phyloP scores from a whole-genome alignment of 2,888 invertebrate genomes.

The Polia nebulosa region DNA sequence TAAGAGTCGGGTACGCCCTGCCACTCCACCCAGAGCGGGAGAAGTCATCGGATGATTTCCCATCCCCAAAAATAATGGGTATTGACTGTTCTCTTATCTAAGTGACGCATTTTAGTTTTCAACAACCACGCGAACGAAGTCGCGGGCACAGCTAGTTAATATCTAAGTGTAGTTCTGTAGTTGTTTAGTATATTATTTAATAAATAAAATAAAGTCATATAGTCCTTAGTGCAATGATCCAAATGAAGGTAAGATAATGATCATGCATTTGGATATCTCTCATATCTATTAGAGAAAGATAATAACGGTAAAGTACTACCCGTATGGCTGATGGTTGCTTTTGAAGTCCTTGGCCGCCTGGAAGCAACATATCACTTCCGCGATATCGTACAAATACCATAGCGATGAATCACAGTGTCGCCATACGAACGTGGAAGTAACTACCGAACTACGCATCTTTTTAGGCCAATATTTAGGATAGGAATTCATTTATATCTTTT shows the following conservation, averaged over 20 bases:
- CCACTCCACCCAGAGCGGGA: too few relatives aligned
- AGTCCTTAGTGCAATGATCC: background rate
- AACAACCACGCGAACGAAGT: too few relatives aligned
- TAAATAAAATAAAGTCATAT: background rate
- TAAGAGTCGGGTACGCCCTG: too few relatives aligned
- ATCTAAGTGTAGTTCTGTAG: background rate
- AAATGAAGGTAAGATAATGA: background rate
- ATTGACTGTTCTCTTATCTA: too few relatives aligned
- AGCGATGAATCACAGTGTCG: slow-evolving; percentile 41
- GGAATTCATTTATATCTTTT: background rate
- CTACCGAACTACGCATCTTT: slow-evolving; percentile 14
- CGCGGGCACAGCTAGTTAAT: too few relatives aligned
- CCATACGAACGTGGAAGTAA: slow-evolving; percentile 19
- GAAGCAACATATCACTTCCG: slow-evolving; percentile 45
- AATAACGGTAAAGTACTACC: slow-evolving; percentile 19
- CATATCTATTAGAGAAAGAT: slow-evolving; percentile 10
- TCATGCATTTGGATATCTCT: slow-evolving; percentile 2
- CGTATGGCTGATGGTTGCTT: slow-evolving; percentile 3
- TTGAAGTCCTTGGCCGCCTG: slow-evolving; percentile 23
- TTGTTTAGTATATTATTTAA: background rate
- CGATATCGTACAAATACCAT: slow-evolving; percentile 39
- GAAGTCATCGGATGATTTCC: too few relatives aligned
- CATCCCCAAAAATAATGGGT: too few relatives aligned
- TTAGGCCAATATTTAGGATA: background rate
- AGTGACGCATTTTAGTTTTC: too few relatives aligned